phyloP scores from a whole-genome alignment of 2,113 vertebrate species.

The Butastur rufipennis region DNA sequence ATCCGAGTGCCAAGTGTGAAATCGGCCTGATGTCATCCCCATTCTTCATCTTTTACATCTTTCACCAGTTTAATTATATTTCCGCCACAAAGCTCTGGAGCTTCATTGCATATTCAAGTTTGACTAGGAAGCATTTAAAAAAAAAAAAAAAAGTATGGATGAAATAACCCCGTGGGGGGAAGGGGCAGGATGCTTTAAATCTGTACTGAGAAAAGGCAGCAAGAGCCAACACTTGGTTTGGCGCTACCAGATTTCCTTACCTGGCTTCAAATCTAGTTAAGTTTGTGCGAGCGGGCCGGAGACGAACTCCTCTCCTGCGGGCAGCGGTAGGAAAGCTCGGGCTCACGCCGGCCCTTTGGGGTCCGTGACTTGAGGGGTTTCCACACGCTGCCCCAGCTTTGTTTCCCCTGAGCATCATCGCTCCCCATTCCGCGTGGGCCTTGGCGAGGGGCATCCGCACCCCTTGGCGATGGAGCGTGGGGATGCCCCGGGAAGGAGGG shows the following conservation, averaged over 20 bases:
- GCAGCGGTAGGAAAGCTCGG: neutral
- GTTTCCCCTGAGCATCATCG: neutral
- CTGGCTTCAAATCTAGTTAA: neutral
- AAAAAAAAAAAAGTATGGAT: slow-evolving; percentile 75
- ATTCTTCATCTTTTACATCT: slow-evolving; percentile 96
- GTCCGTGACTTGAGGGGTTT: neutral
- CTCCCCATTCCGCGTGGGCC: neutral
- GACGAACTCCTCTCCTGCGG: neutral
- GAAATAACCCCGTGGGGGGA: slow-evolving; percentile 85
- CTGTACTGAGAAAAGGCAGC: slow-evolving; percentile 25
- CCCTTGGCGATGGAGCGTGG: accelerated
- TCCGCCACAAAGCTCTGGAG: slow-evolving; percentile 87
- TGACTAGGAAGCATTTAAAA: slow-evolving; percentile 92
- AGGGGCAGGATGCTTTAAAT: slow-evolving; percentile 68
- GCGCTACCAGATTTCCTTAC: neutral
- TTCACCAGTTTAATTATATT: slow-evolving; percentile 98
- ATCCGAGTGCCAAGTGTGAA: slow-evolving; percentile 98
- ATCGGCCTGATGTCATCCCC: slow-evolving; percentile 99
- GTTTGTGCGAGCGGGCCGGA: neutral
- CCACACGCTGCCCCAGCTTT: neutral
- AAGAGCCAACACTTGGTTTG: neutral
- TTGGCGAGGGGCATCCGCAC: too few relatives aligned
- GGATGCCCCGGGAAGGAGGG: neutral
- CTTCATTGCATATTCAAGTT: slow-evolving; percentile 96
- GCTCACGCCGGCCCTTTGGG: neutral